These are phyloP conservation scores for Drosophila nigricruria DNA, from an alignment of 2,888 invertebrate species.

Conservation along the genomic window DNA sequence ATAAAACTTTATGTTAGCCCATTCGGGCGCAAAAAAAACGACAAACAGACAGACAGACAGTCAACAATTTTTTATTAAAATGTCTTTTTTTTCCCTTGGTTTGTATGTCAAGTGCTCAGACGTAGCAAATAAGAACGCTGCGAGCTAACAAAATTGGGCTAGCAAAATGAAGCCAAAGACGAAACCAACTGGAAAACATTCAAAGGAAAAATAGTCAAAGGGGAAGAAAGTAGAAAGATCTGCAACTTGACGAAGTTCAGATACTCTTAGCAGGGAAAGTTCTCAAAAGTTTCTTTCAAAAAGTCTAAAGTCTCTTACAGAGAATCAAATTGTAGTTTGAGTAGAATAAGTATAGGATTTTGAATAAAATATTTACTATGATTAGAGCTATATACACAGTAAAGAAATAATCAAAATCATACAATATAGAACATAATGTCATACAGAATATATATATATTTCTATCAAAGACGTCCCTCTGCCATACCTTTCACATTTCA, in stretches of 20 bases:
- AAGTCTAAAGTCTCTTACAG: too few relatives aligned
- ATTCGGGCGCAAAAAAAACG: constrained; percentile 5
- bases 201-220: constrained; percentile 10
- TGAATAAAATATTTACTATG: background rate
- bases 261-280: background rate
- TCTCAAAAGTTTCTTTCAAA: background rate
- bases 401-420: too few relatives aligned
- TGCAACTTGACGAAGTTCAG: background rate
- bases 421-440: background rate
- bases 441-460: background rate
- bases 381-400: background rate
- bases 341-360: background rate
- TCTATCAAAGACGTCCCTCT: background rate
- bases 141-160: constrained; percentile 75
- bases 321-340: background rate
- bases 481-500: background rate
- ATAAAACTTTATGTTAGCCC: constrained; percentile 48
- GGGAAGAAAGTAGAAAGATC: constrained; percentile 8
- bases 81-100: constrained; percentile 24
- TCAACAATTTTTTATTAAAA: constrained; percentile 65
- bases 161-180: constrained; percentile 69
- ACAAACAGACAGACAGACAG: constrained; percentile 8
- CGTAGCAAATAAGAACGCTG: constrained; percentile 39
- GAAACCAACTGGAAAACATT: constrained; percentile 57
- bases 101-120: constrained; percentile 54